phyloP scores from a whole-genome alignment of 2,797 vertebrate species.

The Toxotes lorentzi region DNA sequence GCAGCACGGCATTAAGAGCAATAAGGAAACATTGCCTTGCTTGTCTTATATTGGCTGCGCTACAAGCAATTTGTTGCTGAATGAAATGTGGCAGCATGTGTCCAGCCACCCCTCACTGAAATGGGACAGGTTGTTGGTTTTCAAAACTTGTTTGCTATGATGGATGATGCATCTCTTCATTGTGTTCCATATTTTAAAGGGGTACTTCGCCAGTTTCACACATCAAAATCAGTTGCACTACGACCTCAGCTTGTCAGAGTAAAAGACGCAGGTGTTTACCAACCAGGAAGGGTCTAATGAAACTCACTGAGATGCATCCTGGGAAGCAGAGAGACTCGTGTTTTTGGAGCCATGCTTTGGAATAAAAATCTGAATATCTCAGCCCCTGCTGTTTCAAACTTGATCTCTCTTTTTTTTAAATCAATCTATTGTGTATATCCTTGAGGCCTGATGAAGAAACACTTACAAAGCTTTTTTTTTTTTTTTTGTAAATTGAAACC shows the following conservation, averaged over 20 bases:
- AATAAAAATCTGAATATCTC: neutral
- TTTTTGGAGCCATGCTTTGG: neutral
- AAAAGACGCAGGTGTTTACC: no score
- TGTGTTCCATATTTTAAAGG: neutral
- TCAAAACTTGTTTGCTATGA: neutral
- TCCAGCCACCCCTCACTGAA: neutral
- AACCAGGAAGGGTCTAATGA: neutral
- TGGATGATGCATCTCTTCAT: neutral
- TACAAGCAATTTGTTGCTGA: neutral
- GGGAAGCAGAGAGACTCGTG: neutral
- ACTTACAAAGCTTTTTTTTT: neutral
- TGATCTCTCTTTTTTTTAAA: neutral
- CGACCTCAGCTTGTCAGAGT: neutral
- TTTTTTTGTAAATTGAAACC: neutral
- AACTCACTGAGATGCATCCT: neutral
- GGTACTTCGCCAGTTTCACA: neutral
- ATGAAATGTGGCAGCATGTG: neutral
- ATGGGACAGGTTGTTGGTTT: neutral
- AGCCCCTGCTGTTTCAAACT: neutral
- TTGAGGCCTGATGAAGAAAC: neutral
- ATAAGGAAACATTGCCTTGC: neutral
- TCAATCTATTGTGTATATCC: neutral
- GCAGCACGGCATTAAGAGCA: neutral
- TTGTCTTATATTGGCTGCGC: no score
- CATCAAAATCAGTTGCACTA: neutral